Evolutionary conservation across 2,888 invertebrate species (phyloP).

Genomic region (Cephus pulcher): DNA sequence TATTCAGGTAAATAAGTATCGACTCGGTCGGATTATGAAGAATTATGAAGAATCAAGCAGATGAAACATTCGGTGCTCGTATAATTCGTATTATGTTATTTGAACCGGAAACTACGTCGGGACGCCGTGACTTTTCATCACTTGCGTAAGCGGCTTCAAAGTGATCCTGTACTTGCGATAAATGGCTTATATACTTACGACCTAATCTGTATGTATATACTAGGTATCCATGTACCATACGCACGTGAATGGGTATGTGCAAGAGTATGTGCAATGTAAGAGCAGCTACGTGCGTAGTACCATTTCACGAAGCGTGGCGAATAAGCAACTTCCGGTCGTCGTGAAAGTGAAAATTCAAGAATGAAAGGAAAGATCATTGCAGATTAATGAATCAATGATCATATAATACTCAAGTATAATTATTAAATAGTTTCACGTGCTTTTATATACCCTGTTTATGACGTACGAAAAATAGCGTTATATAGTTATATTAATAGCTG

Average conservation of each 20-base stretch:
- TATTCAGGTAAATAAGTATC: neutral
- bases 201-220: neutral
- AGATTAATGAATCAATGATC: neutral
- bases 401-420: neutral
- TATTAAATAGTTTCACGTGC: neutral
- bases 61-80: neutral
- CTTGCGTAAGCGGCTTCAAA: neutral
- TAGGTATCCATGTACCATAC: neutral
- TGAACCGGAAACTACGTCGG: neutral
- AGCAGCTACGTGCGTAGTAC: neutral
- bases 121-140: neutral
- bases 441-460: neutral
- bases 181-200: neutral
- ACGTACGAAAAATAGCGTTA: neutral
- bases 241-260: neutral
- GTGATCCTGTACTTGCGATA: neutral
- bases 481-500: too few relatives aligned
- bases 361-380: neutral
- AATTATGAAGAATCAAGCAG: neutral
- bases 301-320: neutral
- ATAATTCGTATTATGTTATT: neutral
- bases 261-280: neutral
- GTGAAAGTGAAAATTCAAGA: neutral
- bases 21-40: neutral
- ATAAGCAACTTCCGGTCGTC: neutral